Conservation (phyloP, 1,140 invertebrate genomes). For the Eulimnadia texana region DNA sequence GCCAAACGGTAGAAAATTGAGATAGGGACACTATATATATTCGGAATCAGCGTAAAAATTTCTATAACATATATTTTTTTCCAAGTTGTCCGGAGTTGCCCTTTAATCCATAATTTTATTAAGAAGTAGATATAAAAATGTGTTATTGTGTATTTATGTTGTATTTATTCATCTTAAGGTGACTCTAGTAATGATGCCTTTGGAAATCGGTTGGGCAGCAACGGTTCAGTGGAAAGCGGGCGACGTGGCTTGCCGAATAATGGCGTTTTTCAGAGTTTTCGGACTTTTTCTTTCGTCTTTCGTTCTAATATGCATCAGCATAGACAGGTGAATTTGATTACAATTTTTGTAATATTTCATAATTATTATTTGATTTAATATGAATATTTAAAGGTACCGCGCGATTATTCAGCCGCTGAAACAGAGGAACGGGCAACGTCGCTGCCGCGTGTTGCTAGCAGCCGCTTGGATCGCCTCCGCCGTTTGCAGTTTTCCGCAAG, state of each 20-base stretch:
- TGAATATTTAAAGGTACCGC: constrained; percentile 48
- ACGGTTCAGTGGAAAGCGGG: constrained; percentile 36
- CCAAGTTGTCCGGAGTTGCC: no score
- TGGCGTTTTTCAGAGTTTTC: constrained; percentile 70
- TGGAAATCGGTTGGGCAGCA: constrained; percentile 49
- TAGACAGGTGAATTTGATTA: no score
- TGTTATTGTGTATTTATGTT: no score
- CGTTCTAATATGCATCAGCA: constrained; percentile 69
- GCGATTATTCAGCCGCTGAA: constrained; percentile 65
- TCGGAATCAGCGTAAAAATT: no score
- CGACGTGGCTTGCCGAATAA: constrained; percentile 61
- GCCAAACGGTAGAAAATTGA: no score
- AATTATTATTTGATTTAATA: no score
- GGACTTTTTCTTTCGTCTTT: constrained; percentile 75
- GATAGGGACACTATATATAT: no score
- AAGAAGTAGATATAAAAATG: no score
- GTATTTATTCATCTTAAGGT: constrained; percentile 37
- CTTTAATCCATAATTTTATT: no score
- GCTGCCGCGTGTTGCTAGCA: constrained; percentile 53
- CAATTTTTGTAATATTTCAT: no score
- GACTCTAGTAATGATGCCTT: constrained; percentile 76
- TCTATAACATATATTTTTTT: no score
- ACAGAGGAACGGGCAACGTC: constrained; percentile 45
- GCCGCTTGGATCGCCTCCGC: constrained; percentile 59
- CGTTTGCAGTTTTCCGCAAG: constrained; percentile 72